Percentiles rank a stretch among this genome's conserved stretches.
phyloP scores from a whole-genome alignment of 2,797 vertebrate genomes.

The Schizopygopsis malacanthus region DNA sequence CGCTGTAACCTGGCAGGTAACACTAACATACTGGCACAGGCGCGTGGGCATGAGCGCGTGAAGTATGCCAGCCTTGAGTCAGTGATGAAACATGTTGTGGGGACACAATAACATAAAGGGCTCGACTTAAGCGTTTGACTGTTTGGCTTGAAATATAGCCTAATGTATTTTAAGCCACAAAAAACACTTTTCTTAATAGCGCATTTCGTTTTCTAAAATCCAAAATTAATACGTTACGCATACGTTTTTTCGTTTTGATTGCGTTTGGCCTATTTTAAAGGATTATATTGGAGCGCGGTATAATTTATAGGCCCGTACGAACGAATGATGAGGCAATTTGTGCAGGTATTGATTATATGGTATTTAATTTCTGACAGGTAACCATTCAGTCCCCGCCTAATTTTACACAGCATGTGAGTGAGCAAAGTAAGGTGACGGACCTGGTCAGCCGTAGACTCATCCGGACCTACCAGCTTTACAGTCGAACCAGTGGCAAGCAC shows the following conservation, averaged over 20 bases:
- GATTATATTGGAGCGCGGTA: background rate
- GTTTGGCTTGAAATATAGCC: background rate
- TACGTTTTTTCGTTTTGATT: background rate
- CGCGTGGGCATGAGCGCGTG: slow-evolving; percentile 51
- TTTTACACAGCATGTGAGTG: slow-evolving; percentile 99
- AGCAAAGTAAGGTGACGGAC: slow-evolving; percentile 99
- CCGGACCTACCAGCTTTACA: slow-evolving; percentile 99
- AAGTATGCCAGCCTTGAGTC: slow-evolving; percentile 57
- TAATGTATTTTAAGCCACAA: background rate
- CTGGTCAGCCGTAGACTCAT: slow-evolving; percentile 96
- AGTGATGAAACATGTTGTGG: slow-evolving; percentile 57
- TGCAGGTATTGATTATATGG: slow-evolving; percentile 73
- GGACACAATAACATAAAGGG: slow-evolving; percentile 35
- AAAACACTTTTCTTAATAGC: background rate
- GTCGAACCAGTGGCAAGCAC: slow-evolving; percentile 97
- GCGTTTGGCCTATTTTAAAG: slow-evolving; percentile 1
- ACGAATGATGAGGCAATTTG: slow-evolving; percentile 52
- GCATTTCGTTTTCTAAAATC: background rate
- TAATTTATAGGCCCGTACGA: slow-evolving; percentile 53
- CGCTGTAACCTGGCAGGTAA: slow-evolving; percentile 72
- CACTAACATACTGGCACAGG: slow-evolving; percentile 74
- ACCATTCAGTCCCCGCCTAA: slow-evolving; percentile 99
- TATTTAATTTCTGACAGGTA: slow-evolving; percentile 99
- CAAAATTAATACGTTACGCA: background rate
- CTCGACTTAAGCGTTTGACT: background rate